A percentile compares a stretch with the other conserved stretches of the same genome.
phyloP scores from a whole-genome alignment of 2,797 vertebrate species.

The Sebastolobus alascanus region DNA sequence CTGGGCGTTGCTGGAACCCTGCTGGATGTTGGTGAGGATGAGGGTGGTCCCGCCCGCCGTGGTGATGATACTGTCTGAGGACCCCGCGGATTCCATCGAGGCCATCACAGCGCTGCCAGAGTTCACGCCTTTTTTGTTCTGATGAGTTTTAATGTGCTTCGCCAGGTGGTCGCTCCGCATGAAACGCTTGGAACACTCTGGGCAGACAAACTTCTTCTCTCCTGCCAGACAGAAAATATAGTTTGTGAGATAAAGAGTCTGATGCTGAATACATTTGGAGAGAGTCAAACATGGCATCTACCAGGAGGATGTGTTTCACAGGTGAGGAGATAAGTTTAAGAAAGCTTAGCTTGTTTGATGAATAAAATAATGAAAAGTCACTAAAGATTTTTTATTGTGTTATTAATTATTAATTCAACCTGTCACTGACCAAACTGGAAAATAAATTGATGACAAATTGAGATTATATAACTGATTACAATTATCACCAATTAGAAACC shows the following conservation, averaged over 20 bases:
- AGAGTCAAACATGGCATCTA: constrained; percentile 17
- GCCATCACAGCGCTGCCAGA: constrained; percentile 92
- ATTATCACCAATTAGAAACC: constrained; percentile 33
- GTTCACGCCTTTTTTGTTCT: constrained; percentile 98
- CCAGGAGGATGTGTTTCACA: not conserved
- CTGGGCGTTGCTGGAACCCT: constrained; percentile 95
- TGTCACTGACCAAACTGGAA: constrained; percentile 24
- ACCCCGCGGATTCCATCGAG: constrained; percentile 91
- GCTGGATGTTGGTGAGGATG: constrained; percentile 99
- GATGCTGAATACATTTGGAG: constrained; percentile 34
- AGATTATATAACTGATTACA: constrained; percentile 18
- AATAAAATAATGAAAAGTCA: constrained; percentile 16
- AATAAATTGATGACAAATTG: constrained; percentile 21
- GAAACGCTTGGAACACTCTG: constrained; percentile 99
- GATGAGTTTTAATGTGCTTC: constrained; percentile 99
- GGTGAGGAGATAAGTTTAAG: constrained; percentile 9
- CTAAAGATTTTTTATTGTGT: constrained; percentile 5
- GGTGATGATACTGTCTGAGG: constrained; percentile 96
- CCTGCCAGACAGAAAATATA: constrained; percentile 83
- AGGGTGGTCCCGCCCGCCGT: constrained; percentile 97
- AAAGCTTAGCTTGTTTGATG: constrained; percentile 13
- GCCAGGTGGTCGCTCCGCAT: constrained; percentile 99
- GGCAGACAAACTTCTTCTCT: constrained; percentile 99
- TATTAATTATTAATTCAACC: constrained; percentile 27
- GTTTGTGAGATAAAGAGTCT: constrained; percentile 39